Conservation (phyloP, 2,113 vertebrate genomes). For the Pollimyrus isidori region DNA sequence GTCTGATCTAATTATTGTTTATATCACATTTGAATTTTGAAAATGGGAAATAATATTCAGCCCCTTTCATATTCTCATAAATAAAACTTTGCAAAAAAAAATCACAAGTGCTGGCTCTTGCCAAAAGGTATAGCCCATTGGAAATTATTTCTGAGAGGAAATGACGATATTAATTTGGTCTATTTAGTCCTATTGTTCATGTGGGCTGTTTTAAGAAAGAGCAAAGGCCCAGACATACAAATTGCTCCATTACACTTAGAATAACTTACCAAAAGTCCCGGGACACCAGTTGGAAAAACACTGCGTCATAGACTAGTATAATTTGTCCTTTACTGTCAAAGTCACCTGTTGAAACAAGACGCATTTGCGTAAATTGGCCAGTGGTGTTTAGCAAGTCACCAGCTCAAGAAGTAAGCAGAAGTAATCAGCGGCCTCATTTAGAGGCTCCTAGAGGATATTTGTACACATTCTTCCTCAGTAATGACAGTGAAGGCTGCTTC, state of each 20-base stretch:
- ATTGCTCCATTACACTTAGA: slow-evolving; percentile 34
- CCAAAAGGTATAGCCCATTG: not conserved
- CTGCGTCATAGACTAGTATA: not conserved
- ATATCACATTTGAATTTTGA: not conserved
- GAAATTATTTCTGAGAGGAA: not conserved
- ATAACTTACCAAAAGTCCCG: slow-evolving; percentile 41
- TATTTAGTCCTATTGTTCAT: slow-evolving; percentile 33
- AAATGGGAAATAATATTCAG: not conserved
- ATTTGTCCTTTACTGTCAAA: not conserved
- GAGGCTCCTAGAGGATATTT: not conserved
- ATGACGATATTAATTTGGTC: slow-evolving; percentile 29
- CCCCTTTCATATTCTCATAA: not conserved
- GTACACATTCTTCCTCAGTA: not conserved
- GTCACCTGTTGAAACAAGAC: not conserved
- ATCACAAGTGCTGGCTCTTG: not conserved
- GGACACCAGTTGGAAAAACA: slow-evolving; percentile 46
- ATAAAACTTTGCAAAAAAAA: not conserved
- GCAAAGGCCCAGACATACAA: slow-evolving; percentile 44
- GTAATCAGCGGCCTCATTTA: not conserved
- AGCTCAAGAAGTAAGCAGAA: not conserved
- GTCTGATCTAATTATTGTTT: not conserved
- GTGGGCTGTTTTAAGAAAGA: slow-evolving; percentile 31
- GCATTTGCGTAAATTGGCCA: not conserved
- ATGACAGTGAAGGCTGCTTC: not conserved
- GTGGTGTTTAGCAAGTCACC: not conserved